Percentiles rank a stretch among this genome's conserved stretches.
phyloP scores from a whole-genome alignment of 2,797 vertebrate species.

The Pseudocheirus occidentalis region DNA sequence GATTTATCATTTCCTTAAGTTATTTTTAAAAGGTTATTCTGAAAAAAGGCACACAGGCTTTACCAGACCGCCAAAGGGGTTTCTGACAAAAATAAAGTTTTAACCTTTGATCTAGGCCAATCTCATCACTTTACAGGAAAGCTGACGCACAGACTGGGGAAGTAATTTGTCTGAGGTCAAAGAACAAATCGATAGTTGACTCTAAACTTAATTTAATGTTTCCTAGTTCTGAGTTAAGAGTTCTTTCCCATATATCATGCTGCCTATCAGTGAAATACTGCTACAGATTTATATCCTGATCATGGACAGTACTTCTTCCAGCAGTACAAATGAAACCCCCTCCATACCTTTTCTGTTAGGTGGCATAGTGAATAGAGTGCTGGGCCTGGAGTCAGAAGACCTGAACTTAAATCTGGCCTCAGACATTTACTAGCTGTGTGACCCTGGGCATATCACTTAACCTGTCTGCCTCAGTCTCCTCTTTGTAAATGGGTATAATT shows the following conservation, averaged over 20 bases:
- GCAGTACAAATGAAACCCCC: neutral
- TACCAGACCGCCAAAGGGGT: no score
- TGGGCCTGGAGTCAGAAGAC: neutral
- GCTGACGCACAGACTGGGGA: neutral
- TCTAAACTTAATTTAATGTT: neutral
- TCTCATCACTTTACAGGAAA: constrained; percentile 46
- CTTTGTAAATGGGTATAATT: no score
- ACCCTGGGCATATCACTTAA: no score
- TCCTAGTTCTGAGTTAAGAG: neutral
- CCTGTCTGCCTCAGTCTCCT: neutral
- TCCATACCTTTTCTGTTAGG: neutral
- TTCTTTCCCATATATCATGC: neutral
- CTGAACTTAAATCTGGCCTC: neutral
- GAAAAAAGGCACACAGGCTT: neutral
- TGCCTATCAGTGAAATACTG: neutral
- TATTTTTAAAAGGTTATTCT: neutral
- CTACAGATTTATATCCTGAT: neutral
- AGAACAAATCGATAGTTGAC: neutral
- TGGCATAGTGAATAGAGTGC: no score
- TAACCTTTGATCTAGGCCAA: neutral
- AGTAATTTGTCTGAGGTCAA: constrained; percentile 27
- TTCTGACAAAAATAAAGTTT: no score
- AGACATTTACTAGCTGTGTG: neutral
- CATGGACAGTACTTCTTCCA: no score
- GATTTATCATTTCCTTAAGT: neutral